A percentile compares a stretch with the other conserved stretches of the same genome.
Evolutionary conservation across 1,140 invertebrate species (phyloP).

Genomic region (Aphelinus certus): DNA sequence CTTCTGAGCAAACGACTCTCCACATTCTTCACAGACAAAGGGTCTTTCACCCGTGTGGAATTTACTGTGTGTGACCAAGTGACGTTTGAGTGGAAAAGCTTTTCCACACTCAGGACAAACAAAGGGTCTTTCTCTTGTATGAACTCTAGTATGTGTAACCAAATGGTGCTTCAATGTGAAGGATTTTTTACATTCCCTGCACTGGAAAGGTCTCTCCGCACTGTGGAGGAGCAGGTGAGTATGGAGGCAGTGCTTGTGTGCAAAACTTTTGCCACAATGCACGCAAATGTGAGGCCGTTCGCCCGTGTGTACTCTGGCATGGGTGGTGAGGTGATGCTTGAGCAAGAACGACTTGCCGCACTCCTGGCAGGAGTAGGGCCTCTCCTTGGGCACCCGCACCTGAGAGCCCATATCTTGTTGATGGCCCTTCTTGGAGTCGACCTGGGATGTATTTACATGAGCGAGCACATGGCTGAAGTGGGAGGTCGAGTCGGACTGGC

Average conservation of each 20-base stretch:
- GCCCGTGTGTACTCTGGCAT: slow-evolving; percentile 81
- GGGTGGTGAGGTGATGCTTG: slow-evolving; percentile 84
- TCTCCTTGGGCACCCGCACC: slow-evolving; percentile 72
- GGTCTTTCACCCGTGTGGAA: slow-evolving; percentile 89
- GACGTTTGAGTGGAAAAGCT: slow-evolving; percentile 81
- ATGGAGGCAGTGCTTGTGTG: slow-evolving; percentile 84
- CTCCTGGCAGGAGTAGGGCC: slow-evolving; percentile 82
- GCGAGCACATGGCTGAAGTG: slow-evolving; percentile 64
- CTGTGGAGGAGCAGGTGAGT: slow-evolving; percentile 84
- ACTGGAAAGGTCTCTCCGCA: slow-evolving; percentile 82
- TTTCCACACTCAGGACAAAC: slow-evolving; percentile 83
- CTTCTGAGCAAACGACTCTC: slow-evolving; percentile 87
- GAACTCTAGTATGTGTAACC: slow-evolving; percentile 79
- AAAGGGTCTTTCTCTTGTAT: slow-evolving; percentile 79
- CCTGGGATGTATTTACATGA: slow-evolving; percentile 67
- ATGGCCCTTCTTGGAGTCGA: slow-evolving; percentile 67
- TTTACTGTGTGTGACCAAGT: slow-evolving; percentile 85
- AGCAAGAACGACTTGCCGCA: slow-evolving; percentile 85
- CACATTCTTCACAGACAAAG: slow-evolving; percentile 86
- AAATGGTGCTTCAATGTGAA: slow-evolving; percentile 86
- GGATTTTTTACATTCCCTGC: slow-evolving; percentile 85
- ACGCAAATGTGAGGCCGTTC: slow-evolving; percentile 84
- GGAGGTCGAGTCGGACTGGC: slow-evolving; percentile 62
- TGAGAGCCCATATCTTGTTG: slow-evolving; percentile 71
- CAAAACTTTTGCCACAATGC: slow-evolving; percentile 87